phyloP scores from a whole-genome alignment of 2,888 invertebrate species.

The Heliconius hortense region DNA sequence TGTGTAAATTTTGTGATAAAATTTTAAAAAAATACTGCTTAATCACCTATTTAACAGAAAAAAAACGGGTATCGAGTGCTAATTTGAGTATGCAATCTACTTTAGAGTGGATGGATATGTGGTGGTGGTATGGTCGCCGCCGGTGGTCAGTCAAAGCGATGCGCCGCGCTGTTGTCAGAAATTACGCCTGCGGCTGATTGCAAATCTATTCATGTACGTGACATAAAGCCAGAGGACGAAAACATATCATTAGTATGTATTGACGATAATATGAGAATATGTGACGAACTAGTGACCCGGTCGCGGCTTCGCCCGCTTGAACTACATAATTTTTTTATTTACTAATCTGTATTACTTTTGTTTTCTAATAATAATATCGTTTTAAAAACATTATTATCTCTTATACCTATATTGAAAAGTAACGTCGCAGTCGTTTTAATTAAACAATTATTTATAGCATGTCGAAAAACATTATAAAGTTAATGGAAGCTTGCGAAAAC shows the following conservation, averaged over 20 bases:
- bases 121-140: neutral
- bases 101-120: slow-evolving; percentile 14
- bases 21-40: slow-evolving; percentile 42
- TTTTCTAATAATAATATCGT: too few species aligned
- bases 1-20: neutral
- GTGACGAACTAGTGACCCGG: neutral
- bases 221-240: slow-evolving; percentile 26
- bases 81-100: slow-evolving; percentile 27
- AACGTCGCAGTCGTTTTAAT: too few species aligned
- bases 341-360: too few species aligned
- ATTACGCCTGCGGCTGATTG: slow-evolving; percentile 56
- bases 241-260: slow-evolving; percentile 18
- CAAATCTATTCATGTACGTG: slow-evolving; percentile 43
- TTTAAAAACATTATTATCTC: too few species aligned
- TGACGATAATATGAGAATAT: neutral
- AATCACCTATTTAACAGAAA: neutral
- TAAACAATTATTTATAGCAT: too few species aligned
- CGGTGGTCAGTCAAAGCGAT: slow-evolving; percentile 48
- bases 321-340: too few species aligned
- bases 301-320: too few species aligned
- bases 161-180: slow-evolving; percentile 49
- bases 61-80: neutral
- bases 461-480: too few species aligned
- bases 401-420: too few species aligned
- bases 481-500: too few species aligned